phyloP scores from a whole-genome alignment of 2,797 vertebrate species.

The Ptychadena robeensis region DNA sequence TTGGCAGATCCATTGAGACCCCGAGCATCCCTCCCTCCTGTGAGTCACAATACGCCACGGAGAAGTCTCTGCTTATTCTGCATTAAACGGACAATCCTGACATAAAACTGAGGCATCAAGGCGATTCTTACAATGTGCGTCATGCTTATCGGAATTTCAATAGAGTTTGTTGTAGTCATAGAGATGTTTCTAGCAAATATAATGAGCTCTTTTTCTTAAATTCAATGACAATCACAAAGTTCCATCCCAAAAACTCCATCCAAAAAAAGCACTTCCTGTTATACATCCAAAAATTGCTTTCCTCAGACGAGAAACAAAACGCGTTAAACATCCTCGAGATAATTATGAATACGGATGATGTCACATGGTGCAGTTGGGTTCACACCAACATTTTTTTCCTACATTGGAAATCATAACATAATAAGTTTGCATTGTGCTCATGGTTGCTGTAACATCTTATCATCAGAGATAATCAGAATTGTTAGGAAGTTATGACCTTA shows the following conservation, averaged over 20 bases:
- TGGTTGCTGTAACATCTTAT: too few species aligned
- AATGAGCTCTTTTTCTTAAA: not conserved
- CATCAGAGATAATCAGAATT: too few species aligned
- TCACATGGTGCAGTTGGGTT: too few species aligned
- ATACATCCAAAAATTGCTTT: not conserved
- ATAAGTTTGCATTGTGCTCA: too few species aligned
- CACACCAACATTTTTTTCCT: too few species aligned
- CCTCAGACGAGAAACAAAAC: not conserved
- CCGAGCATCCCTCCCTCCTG: constrained; percentile 8
- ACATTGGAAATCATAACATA: too few species aligned
- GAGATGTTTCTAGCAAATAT: constrained; percentile 1
- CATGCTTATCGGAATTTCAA: constrained; percentile 13
- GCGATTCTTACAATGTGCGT: constrained; percentile 4
- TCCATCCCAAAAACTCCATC: not conserved
- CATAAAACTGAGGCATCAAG: constrained; percentile 14
- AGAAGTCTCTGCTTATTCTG: constrained; percentile 17
- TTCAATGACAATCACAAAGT: not conserved
- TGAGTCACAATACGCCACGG: constrained; percentile 20
- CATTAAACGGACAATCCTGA: constrained; percentile 15
- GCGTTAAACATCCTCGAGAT: too few species aligned
- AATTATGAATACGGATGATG: too few species aligned
- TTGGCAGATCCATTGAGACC: constrained; percentile 51
- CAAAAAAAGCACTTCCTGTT: not conserved
- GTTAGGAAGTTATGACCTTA: too few species aligned
- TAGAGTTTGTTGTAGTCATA: constrained; percentile 1